Percentiles rank a stretch among this genome's conserved stretches.
phyloP scores from a whole-genome alignment of 2,888 invertebrate species.

The Hecatera dysodea region DNA sequence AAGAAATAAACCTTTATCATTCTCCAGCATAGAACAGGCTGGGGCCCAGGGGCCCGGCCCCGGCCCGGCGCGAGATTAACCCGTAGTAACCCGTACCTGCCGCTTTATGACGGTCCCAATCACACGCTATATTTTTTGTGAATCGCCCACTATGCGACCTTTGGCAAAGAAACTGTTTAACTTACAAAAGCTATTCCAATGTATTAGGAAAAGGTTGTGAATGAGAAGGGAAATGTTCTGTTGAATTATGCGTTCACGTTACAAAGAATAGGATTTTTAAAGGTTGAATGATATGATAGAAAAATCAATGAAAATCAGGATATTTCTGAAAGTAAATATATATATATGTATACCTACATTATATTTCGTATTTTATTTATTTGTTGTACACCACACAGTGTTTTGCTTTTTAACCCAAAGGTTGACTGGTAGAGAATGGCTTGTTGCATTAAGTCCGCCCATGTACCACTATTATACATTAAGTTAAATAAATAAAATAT shows the following conservation, averaged over 20 bases:
- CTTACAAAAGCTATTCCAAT: constrained; percentile 41
- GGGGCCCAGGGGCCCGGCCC: constrained; percentile 8
- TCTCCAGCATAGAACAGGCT: constrained; percentile 24
- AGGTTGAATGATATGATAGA: not conserved
- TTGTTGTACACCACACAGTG: no score
- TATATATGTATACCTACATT: no score
- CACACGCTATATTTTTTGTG: constrained; percentile 56
- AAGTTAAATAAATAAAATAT: no score
- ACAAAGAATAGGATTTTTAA: not conserved
- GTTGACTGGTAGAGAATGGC: no score
- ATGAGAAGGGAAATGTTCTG: constrained; percentile 13
- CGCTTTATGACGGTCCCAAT: constrained; percentile 62
- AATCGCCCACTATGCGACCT: constrained; percentile 34
- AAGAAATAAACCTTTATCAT: constrained; percentile 57
- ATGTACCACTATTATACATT: no score
- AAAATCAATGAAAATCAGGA: not conserved
- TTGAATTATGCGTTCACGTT: not conserved
- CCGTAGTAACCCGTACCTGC: constrained; percentile 57
- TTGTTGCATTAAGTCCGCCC: no score
- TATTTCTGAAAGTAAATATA: not conserved
- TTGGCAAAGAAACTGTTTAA: constrained; percentile 52
- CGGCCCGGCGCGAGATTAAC: constrained; percentile 39
- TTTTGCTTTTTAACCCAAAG: no score
- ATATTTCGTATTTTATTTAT: no score
- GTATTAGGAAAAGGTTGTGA: constrained; percentile 35